Percentiles rank a stretch among this genome's conserved stretches.
Evolutionary conservation across 2,888 invertebrate genomes (phyloP).

Genomic region (Melanchra persicariae): DNA sequence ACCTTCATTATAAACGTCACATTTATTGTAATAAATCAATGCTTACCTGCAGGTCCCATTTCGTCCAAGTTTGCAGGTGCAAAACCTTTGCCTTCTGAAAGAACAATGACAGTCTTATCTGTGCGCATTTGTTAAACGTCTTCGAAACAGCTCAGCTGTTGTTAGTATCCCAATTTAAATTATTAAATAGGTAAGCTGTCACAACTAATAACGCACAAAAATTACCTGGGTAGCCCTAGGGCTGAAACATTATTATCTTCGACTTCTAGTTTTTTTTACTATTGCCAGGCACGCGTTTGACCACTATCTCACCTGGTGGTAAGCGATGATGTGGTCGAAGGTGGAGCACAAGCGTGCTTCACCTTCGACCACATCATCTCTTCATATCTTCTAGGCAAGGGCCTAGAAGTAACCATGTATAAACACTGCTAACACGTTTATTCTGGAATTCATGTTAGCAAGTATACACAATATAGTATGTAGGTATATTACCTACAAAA

Average conservation of each 20-base stretch:
- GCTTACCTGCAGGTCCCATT: conserved; percentile 29
- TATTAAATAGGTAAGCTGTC: background rate
- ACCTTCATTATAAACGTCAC: conserved; percentile 28
- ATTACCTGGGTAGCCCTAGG: background rate
- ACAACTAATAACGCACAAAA: background rate
- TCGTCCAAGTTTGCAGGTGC: conserved; percentile 41
- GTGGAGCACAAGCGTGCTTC: too few species aligned
- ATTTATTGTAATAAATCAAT: conserved; percentile 35
- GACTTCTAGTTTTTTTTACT: too few species aligned
- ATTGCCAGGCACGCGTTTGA: too few species aligned
- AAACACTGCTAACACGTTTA: too few species aligned
- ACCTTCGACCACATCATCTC: too few species aligned
- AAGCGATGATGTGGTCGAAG: too few species aligned
- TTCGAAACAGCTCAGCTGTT: conserved; percentile 7
- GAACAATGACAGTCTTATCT: conserved; percentile 18
- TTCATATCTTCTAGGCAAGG: too few species aligned
- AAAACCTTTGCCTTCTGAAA: conserved; percentile 2
- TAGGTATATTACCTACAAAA: too few species aligned
- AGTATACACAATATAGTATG: too few species aligned
- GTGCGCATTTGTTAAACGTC: conserved; percentile 8
- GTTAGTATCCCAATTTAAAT: conserved; percentile 1
- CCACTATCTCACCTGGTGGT: too few species aligned
- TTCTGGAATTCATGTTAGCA: too few species aligned
- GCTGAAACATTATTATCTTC: background rate
- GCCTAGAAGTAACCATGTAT: too few species aligned